These are phyloP conservation scores for Pantherophis vulpinus DNA, from an alignment of 2,797 vertebrate genomes.

Conservation along the genomic window DNA sequence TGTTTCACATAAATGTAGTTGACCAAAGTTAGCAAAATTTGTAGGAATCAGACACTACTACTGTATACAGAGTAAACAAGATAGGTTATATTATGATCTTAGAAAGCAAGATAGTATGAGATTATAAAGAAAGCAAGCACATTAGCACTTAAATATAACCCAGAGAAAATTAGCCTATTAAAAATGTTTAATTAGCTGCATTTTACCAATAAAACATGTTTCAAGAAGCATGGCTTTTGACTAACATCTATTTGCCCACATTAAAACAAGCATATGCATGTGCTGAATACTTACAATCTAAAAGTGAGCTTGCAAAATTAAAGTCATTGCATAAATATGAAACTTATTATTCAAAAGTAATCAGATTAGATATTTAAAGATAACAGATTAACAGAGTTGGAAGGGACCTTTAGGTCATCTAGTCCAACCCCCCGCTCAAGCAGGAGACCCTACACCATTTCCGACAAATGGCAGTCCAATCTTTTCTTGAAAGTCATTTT, in stretches of 20 bases:
- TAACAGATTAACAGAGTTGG: too few relatives aligned
- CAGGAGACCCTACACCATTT: too few relatives aligned
- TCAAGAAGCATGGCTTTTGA: background rate
- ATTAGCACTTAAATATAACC: background rate
- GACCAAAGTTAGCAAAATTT: background rate
- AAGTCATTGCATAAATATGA: background rate
- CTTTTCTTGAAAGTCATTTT: background rate
- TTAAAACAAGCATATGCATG: background rate
- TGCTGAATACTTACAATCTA: background rate
- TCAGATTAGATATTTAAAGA: background rate
- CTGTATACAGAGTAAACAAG: background rate
- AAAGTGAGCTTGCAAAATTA: background rate
- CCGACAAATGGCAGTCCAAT: too few relatives aligned
- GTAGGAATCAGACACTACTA: background rate
- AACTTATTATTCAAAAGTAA: background rate
- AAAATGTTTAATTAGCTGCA: conserved; percentile 1
- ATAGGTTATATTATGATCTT: background rate
- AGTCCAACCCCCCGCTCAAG: too few relatives aligned
- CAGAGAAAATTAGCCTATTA: conserved; percentile 5
- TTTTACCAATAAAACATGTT: conserved; percentile 8
- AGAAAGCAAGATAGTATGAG: background rate
- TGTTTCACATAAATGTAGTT: background rate
- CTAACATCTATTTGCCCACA: background rate
- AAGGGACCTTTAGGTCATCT: too few relatives aligned
- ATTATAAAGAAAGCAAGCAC: background rate